Evolutionary conservation across 2,113 vertebrate genomes (phyloP).

Genomic region (cat (Felis catus)): F.catus_Fca126_mat1.0 CM031412.1:195914501-195915000

Average conservation of each 20-base stretch:
- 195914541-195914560: not conserved
- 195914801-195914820: not conserved
- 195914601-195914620: not conserved
- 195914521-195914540: not conserved
- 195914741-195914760: not conserved
- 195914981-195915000: not conserved
- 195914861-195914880: not conserved
- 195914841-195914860: not conserved
- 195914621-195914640: not conserved
- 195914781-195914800: not conserved
- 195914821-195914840: not conserved
- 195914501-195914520: not conserved
- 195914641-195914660: not conserved
- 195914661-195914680: not conserved
- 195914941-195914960: not conserved
- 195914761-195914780: not conserved
- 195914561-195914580: not conserved
- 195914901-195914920: not conserved
- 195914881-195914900: not conserved
- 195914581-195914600: not conserved
- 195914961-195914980: not conserved
- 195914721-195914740: not conserved
- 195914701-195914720: not conserved
- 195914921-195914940: not conserved
- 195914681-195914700: not conserved